Evolutionary conservation across 2,888 invertebrate genomes (phyloP).

Genomic region (Idaea dimidiata): DNA sequence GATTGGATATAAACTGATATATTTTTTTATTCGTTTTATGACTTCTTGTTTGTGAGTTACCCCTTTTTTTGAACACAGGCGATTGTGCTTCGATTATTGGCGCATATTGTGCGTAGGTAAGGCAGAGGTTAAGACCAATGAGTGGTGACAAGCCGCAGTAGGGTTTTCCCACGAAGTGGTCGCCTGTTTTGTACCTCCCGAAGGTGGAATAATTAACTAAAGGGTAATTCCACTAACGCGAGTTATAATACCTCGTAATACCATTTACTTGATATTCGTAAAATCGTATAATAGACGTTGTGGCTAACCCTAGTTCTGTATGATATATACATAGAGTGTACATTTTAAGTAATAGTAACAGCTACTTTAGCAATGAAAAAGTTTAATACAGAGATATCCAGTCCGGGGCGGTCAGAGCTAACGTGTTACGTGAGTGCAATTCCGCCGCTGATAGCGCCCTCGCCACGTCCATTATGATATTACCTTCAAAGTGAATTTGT

Average conservation of each 20-base stretch:
- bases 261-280: slow-evolving; percentile 21
- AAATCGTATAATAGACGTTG: slow-evolving; percentile 3
- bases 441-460: slow-evolving; percentile 59
- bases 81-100: no score
- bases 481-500: slow-evolving; percentile 73
- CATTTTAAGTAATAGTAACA: not conserved
- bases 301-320: not conserved
- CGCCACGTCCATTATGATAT: slow-evolving; percentile 77
- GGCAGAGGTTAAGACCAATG: no score
- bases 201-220: no score
- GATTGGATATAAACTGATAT: slow-evolving; percentile 24
- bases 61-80: no score
- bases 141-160: no score
- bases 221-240: no score
- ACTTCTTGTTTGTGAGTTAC: no score
- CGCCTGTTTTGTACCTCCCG: no score
- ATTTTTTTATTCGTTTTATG: no score
- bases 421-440: slow-evolving; percentile 55
- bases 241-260: slow-evolving; percentile 6
- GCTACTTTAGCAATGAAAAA: slow-evolving; percentile 26
- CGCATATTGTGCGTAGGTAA: no score
- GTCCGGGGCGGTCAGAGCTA: slow-evolving; percentile 50
- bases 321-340: not conserved
- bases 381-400: slow-evolving; percentile 51
- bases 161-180: no score